phyloP scores from a whole-genome alignment of 2,113 vertebrate species.

The Oryzias melastigma region DNA sequence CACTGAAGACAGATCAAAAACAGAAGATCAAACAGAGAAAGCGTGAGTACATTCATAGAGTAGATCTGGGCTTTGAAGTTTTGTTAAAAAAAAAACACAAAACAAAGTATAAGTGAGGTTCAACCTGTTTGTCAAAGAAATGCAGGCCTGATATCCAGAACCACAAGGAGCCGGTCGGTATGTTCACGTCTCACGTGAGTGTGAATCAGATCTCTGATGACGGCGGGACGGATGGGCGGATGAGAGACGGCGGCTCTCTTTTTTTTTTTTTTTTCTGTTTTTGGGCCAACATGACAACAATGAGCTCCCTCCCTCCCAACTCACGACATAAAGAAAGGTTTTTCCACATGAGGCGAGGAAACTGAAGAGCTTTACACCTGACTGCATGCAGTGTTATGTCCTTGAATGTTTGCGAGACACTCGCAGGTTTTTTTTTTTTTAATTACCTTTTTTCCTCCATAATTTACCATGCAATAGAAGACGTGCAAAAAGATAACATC shows the following conservation, averaged over 20 bases:
- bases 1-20: constrained; percentile 65
- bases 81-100: constrained; percentile 40
- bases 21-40: constrained; percentile 30
- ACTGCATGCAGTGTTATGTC: constrained; percentile 79
- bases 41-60: constrained; percentile 77
- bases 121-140: constrained; percentile 57
- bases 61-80: constrained; percentile 75
- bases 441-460: constrained; percentile 63
- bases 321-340: constrained; percentile 54
- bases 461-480: constrained; percentile 83
- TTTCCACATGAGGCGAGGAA: constrained; percentile 71
- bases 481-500: constrained; percentile 85
- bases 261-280: constrained; percentile 38
- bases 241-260: constrained; percentile 57
- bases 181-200: too few relatives aligned
- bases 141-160: constrained; percentile 50
- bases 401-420: constrained; percentile 70
- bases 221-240: constrained; percentile 47
- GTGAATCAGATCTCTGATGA: constrained; percentile 46
- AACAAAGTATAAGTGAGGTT: constrained; percentile 64
- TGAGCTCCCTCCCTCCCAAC: constrained; percentile 65
- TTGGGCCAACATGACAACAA: constrained; percentile 75
- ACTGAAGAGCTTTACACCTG: constrained; percentile 75
- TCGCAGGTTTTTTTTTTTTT: constrained; percentile 55
- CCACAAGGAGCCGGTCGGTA: constrained; percentile 66